Percentiles rank a stretch among this genome's conserved stretches.
These are phyloP conservation scores for Hetaerina titia DNA, from an alignment of 2,888 invertebrate species.

Conservation along the genomic window DNA sequence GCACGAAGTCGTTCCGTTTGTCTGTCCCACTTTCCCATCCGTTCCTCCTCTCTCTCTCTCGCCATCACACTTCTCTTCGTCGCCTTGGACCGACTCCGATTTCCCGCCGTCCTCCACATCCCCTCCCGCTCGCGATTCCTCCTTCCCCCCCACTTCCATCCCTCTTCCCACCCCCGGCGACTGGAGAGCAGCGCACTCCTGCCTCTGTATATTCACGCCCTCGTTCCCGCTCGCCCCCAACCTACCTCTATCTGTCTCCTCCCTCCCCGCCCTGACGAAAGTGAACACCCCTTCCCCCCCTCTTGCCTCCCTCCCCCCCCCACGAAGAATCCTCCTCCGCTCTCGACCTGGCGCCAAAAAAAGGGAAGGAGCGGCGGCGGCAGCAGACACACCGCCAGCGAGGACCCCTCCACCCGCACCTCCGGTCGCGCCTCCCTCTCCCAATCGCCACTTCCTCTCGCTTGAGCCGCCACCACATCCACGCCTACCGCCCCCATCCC, in stretches of 20 bases:
- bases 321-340: background rate
- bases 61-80: background rate
- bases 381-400: conserved; percentile 35
- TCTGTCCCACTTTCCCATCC: background rate
- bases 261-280: background rate
- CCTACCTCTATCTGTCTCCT: background rate
- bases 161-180: background rate
- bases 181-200: background rate
- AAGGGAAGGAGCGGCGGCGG: background rate
- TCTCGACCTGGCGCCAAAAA: conserved; percentile 32
- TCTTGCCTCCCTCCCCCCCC: background rate
- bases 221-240: conserved; percentile 9
- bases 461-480: background rate
- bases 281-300: background rate
- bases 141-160: no score
- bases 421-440: conserved; percentile 4
- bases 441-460: conserved; percentile 17
- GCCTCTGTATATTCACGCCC: background rate
- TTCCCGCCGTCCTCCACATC: background rate
- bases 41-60: conserved; percentile 9
- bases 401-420: conserved; percentile 30
- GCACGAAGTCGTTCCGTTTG: background rate
- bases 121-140: background rate
- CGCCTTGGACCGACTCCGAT: background rate
- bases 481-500: conserved; percentile 38